Base-by-base conservation (phyloP, 2,113 vertebrate species). In the Sander vitreus region DNA sequence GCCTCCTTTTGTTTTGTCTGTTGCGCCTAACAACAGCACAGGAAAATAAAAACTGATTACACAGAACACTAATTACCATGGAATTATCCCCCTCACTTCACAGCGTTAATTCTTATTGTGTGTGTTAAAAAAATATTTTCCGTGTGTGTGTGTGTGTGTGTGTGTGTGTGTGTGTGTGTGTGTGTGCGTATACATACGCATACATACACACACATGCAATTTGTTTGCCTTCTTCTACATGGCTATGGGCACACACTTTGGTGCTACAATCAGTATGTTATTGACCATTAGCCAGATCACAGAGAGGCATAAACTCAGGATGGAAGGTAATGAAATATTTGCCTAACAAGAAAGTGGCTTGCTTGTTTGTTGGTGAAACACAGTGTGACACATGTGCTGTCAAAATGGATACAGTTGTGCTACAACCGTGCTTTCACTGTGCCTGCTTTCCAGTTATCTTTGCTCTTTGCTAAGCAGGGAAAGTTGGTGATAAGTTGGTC, bases 41-140 rank as follows among this genome's bases (percentile, higher is more conserved):
- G 80, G 59, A 91, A 92, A 94, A 91, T 88, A 93, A 94, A 94
- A 94, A 94, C 86, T 92, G 93, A 95, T 95, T 95, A 95, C 90
- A 93, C 85, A 85, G 85, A 90, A 89, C 88, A 87, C 85, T 94
- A 95, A 95, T 96, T 95, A 95, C 84, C 68, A 84, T 90, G 86
- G 91, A 94, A 92, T 93, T 91, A 94, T 88, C 85, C 63, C 70
- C 82, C 89, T 93, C 91, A 85, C 87, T 89, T 90, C 80, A 85
- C 87, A 84, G 90, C 92, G 92, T 94, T 94, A 94, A 92, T 90
- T 88, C 89, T 86, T 71, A 87, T 89, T 81, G 53, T 30, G 4
- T 67, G 67, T 73, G 39, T 43, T 11, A 43, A 43, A 43, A 33
- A 43, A 43, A 43, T 11, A 11, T 11, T 11, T 43, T 10, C 9